Evolutionary conservation across 2,797 vertebrate species (phyloP).

Genomic region (Cuniculus paca): DNA sequence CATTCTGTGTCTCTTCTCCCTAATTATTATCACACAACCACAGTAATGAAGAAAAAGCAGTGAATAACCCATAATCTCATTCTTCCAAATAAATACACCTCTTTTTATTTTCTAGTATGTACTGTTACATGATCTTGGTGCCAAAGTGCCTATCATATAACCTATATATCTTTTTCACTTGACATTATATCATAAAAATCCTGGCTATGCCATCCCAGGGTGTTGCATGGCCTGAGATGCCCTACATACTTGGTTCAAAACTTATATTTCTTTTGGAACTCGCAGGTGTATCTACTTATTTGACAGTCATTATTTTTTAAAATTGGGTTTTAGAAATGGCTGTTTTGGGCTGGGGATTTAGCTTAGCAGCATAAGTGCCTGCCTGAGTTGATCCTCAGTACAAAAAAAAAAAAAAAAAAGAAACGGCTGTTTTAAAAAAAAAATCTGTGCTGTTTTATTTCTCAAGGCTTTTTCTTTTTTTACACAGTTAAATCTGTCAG

Average conservation of each 20-base stretch:
- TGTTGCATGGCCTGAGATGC: background rate
- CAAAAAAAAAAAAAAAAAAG: too few species aligned
- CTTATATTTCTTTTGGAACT: background rate
- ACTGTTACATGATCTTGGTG: background rate
- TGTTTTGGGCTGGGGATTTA: too few species aligned
- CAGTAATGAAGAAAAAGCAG: background rate
- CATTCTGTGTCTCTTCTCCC: background rate
- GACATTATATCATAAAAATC: slow-evolving; percentile 2
- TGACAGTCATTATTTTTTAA: background rate
- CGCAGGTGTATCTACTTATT: background rate
- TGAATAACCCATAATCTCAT: background rate
- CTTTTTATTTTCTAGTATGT: background rate
- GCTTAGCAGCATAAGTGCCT: too few species aligned
- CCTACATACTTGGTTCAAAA: background rate
- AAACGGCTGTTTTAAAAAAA: slow-evolving; percentile 20
- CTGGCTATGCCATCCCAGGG: background rate
- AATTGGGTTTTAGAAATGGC: background rate
- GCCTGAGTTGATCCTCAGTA: too few species aligned
- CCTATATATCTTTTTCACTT: background rate
- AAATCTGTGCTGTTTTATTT: background rate
- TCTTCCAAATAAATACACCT: background rate
- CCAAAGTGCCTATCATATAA: background rate
- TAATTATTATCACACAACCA: background rate
- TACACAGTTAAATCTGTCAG: background rate
- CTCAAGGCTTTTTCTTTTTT: background rate